These are phyloP conservation scores for Leucosticte australis DNA, from an alignment of 2,113 vertebrate species.

Conservation along the genomic window DNA sequence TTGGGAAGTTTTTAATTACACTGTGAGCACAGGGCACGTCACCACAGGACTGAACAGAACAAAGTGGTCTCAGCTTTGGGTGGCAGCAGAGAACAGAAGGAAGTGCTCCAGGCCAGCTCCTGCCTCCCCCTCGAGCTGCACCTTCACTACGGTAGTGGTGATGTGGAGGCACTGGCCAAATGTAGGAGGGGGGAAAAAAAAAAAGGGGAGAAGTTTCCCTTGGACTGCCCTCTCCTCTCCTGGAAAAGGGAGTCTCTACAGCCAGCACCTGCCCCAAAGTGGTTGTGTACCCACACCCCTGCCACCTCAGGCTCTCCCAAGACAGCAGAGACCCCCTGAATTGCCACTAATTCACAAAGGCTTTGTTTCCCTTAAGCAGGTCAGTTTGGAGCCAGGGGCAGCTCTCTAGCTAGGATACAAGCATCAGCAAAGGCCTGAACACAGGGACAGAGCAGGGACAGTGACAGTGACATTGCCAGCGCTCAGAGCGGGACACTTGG, in stretches of 20 bases:
- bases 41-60: background rate
- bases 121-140: background rate
- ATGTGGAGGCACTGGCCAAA: background rate
- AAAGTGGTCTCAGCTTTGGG: background rate
- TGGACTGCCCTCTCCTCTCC: background rate
- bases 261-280: background rate
- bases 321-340: background rate
- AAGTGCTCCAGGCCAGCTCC: background rate
- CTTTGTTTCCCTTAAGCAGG: background rate
- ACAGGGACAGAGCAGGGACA: background rate
- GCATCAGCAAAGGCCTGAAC: background rate
- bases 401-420: background rate
- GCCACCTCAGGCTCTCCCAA: background rate
- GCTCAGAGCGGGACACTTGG: fast-evolving
- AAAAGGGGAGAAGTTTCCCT: background rate
- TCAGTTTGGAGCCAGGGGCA: background rate
- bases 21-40: background rate
- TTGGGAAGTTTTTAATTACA: slow-evolving; percentile 54
- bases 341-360: background rate
- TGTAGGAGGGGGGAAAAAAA: background rate
- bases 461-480: background rate
- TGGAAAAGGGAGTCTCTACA: background rate
- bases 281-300: background rate
- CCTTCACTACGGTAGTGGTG: background rate
- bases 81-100: background rate